Evolutionary conservation across 2,113 vertebrate species (phyloP), one percentile per base, ranked within the genome.

Genomic region (Toxotes chatareus): DNA sequence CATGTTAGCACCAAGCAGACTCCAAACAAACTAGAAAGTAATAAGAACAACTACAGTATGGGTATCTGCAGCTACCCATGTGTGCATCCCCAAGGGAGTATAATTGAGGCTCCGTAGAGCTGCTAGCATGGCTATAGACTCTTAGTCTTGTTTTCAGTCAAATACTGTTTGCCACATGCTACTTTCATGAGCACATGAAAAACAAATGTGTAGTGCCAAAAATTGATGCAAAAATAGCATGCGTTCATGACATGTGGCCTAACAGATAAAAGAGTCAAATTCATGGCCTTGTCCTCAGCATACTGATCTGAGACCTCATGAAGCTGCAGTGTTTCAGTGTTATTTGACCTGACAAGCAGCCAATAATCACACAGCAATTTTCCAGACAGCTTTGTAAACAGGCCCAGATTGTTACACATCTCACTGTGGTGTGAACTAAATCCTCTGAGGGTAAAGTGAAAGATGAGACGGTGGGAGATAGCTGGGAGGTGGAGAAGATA

Each of bases 261-360:
- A 38, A 12, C 36, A 53, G 56, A 73, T 44, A 14, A 8, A 57
- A 38, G 2, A 17, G 27, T 63, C 27, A 70, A 64, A 62, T 56
- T 8, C 13, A 51, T 5, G 19, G 40, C 42, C 32, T 32, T 57
- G 11, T 51, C 36, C 53, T 42, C 31, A 65, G 53, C 51, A 60
- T 46, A 46, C 64, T 56, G 56, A 77, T 79, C 23, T 3, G 8
- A 64, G 47, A 74, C 23, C 46, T 40, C 47, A 23, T 81, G 14
- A 68, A 53, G 14, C 42, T 49, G 59, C 36, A 67, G 13, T 59
- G 51, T 44, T 36, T 17, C 13, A 31, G 10, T 3, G 23, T 60
- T 57, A 31, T 65, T 36, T 72, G 16, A 53, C 42, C 5, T 62
- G 49, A 59, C 56, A 67, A 51, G n/a, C 34, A 31, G 60, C 40